These are phyloP conservation scores for Agrilus cyanescens DNA, from an alignment of 2,888 invertebrate species.

Conservation along the genomic window DNA sequence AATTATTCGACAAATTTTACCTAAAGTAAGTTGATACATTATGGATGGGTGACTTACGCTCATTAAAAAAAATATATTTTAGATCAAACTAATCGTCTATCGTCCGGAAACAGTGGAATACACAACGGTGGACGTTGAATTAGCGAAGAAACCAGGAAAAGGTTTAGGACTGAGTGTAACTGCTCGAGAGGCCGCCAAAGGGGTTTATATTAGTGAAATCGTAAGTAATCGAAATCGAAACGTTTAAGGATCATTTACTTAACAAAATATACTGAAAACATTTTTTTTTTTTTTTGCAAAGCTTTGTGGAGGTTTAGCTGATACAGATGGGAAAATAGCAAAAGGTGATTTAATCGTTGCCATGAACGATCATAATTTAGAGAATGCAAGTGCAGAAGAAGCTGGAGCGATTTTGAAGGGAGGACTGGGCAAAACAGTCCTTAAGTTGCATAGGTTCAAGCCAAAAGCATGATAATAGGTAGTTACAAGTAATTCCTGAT, in stretches of 20 bases:
- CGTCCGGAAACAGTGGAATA: slow-evolving; percentile 60
- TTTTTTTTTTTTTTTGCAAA: too few relatives aligned
- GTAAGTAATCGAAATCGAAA: slow-evolving; percentile 43
- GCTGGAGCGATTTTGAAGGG: slow-evolving; percentile 85
- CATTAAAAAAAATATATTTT: slow-evolving; percentile 21
- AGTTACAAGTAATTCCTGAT: slow-evolving; percentile 8
- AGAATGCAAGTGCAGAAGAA: slow-evolving; percentile 64
- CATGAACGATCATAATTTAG: slow-evolving; percentile 79
- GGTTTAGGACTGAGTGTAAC: slow-evolving; percentile 80
- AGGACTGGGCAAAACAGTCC: slow-evolving; percentile 64
- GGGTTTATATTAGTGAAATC: slow-evolving; percentile 87
- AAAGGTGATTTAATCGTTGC: slow-evolving; percentile 84
- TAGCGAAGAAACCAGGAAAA: slow-evolving; percentile 78
- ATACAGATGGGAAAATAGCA: slow-evolving; percentile 77
- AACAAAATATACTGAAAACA: not conserved
- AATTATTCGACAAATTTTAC: slow-evolving; percentile 70
- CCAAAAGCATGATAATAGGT: slow-evolving; percentile 39
- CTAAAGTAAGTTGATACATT: slow-evolving; percentile 40
- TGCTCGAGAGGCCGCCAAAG: slow-evolving; percentile 61
- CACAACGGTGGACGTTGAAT: slow-evolving; percentile 65
- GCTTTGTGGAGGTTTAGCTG: slow-evolving; percentile 81
- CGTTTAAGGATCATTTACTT: not conserved
- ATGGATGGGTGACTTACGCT: too few relatives aligned
- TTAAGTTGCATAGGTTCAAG: slow-evolving; percentile 82
- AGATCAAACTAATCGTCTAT: slow-evolving; percentile 77